Conservation (phyloP, 2,888 invertebrate species). For the Phasia obesa region DNA sequence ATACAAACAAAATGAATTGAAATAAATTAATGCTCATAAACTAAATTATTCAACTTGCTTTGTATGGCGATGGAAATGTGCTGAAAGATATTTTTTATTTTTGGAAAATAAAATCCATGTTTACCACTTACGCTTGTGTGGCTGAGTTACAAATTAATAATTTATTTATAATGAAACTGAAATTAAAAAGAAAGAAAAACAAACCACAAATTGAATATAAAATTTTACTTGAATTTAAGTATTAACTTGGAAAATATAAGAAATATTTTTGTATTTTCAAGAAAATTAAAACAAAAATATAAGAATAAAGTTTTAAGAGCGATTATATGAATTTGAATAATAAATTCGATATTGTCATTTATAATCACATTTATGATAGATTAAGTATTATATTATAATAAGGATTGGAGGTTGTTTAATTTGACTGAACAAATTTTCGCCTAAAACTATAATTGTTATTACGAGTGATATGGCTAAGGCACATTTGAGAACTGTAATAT, state of each 20-base stretch:
- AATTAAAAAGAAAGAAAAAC: neutral
- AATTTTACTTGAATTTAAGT: neutral
- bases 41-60: neutral
- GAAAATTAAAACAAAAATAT: too few relatives aligned
- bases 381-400: too few relatives aligned
- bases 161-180: conserved; percentile 33
- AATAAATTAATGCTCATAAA: conserved; percentile 5
- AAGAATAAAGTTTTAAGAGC: neutral
- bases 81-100: conserved; percentile 14
- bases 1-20: conserved; percentile 12
- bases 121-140: conserved; percentile 42
- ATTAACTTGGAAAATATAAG: neutral
- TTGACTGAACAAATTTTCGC: too few relatives aligned
- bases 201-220: conserved; percentile 5
- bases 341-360: too few relatives aligned
- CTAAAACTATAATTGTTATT: too few relatives aligned
- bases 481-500: too few relatives aligned
- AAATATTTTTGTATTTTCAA: neutral
- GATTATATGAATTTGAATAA: neutral
- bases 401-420: too few relatives aligned
- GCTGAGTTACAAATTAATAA: conserved; percentile 39
- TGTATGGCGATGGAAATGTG: neutral
- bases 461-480: too few relatives aligned
- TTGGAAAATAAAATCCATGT: conserved; percentile 19
- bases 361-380: too few relatives aligned